Percentiles rank a stretch among this genome's conserved stretches.
These are phyloP conservation scores for Leuciscus waleckii DNA, from an alignment of 2,797 vertebrate genomes.

Conservation along the genomic window DNA sequence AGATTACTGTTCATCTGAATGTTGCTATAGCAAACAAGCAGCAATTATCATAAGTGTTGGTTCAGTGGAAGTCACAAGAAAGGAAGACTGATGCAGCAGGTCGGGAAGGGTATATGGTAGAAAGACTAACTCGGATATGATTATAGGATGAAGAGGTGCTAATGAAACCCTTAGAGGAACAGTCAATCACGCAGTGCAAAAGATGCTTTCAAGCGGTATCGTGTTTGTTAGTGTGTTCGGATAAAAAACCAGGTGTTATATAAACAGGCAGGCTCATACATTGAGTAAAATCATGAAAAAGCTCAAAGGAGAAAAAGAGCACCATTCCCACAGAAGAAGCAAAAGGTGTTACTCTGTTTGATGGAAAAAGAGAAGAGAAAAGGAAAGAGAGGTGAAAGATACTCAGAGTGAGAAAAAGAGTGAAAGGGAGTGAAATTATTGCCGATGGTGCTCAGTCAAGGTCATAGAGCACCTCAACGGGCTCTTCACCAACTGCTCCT, in stretches of 20 bases:
- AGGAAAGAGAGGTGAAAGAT: conserved; percentile 14
- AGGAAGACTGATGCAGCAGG: background rate
- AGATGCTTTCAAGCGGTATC: background rate
- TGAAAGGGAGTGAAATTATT: conserved; percentile 36
- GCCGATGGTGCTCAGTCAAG: conserved; percentile 29
- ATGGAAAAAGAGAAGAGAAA: conserved; percentile 24
- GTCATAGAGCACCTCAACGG: conserved; percentile 39
- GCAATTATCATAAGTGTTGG: conserved; percentile 19
- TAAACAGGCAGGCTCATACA: background rate
- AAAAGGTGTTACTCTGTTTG: conserved; percentile 31
- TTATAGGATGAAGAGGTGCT: conserved; percentile 28
- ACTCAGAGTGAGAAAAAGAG: conserved; percentile 10
- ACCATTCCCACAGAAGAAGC: background rate
- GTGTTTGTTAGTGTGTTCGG: background rate
- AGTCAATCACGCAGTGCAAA: background rate
- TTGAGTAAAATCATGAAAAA: conserved; percentile 28
- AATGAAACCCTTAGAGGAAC: conserved; percentile 18
- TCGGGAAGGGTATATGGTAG: background rate
- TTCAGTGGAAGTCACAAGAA: conserved; percentile 10
- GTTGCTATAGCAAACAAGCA: background rate
- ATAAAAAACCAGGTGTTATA: conserved; percentile 14
- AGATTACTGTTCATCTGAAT: conserved; percentile 27
- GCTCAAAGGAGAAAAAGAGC: background rate
- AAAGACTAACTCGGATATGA: conserved; percentile 2
- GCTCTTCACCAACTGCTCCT: conserved; percentile 29